phyloP scores from a whole-genome alignment of 2,113 vertebrate species.

The Muscicapa adusta region DNA sequence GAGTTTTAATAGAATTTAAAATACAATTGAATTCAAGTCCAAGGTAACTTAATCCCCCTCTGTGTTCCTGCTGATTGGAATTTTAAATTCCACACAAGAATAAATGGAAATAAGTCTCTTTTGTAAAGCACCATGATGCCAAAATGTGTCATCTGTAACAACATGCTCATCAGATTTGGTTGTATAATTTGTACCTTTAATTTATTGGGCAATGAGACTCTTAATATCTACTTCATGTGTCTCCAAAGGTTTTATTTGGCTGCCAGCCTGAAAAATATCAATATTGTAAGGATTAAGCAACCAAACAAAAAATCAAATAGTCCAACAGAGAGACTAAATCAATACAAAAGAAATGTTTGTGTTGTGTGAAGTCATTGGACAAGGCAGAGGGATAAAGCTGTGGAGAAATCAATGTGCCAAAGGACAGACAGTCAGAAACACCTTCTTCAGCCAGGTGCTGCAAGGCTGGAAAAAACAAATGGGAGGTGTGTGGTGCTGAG shows the following conservation, averaged over 20 bases:
- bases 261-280: background rate
- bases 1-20: constrained; percentile 16
- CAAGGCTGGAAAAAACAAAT: rapidly evolving
- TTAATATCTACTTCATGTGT: background rate
- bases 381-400: background rate
- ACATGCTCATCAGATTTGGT: background rate
- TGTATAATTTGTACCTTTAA: background rate
- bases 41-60: background rate
- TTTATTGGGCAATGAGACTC: background rate
- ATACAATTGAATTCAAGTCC: background rate
- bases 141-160: background rate
- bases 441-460: background rate
- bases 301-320: background rate
- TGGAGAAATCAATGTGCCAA: background rate
- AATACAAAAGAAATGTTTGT: background rate
- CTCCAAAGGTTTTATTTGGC: constrained; percentile 22
- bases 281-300: constrained; percentile 6
- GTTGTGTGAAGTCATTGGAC: background rate
- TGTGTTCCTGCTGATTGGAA: background rate
- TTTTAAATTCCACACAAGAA: background rate
- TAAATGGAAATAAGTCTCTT: background rate
- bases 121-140: background rate
- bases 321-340: background rate
- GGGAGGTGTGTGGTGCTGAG: background rate
- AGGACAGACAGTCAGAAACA: background rate